phyloP scores from a whole-genome alignment of 2,113 vertebrate genomes.

The Onychostoma macrolepis region DNA sequence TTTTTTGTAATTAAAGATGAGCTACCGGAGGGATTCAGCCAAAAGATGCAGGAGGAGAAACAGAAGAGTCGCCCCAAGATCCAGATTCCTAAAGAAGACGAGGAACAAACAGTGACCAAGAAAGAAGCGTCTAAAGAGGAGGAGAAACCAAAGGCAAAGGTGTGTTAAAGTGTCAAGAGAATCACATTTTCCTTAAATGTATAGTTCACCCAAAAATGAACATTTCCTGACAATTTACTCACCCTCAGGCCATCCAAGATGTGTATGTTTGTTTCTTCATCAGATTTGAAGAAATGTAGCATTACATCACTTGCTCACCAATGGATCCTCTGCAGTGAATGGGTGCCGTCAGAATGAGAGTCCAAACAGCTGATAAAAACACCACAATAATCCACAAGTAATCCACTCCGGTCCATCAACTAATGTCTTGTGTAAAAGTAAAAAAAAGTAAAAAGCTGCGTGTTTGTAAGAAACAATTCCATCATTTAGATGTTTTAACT shows the following conservation, averaged over 20 bases:
- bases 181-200: background rate
- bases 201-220: background rate
- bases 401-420: background rate
- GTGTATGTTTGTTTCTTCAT: background rate
- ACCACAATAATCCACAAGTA: too few relatives aligned
- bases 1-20: constrained; percentile 75
- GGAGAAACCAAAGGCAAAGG: constrained; percentile 72
- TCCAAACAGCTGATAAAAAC: too few relatives aligned
- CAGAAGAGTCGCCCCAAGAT: constrained; percentile 84
- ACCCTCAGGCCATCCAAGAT: background rate
- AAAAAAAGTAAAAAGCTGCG: too few relatives aligned
- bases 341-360: too few relatives aligned
- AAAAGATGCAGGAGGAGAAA: constrained; percentile 91
- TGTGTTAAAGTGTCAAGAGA: constrained; percentile 59
- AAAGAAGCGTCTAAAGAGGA: constrained; percentile 63
- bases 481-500: background rate
- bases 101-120: constrained; percentile 49
- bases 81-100: constrained; percentile 70
- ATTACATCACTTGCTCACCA: too few relatives aligned
- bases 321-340: background rate
- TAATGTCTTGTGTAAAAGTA: too few relatives aligned
- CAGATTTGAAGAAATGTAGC: too few relatives aligned
- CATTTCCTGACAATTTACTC: background rate
- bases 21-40: constrained; percentile 94
- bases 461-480: background rate